Percentiles rank a stretch among this genome's conserved stretches.
Conservation (phyloP, 30 jellyfish, hydroid and myxozoan genomes). For the Pelagia noctiluca region DNA sequence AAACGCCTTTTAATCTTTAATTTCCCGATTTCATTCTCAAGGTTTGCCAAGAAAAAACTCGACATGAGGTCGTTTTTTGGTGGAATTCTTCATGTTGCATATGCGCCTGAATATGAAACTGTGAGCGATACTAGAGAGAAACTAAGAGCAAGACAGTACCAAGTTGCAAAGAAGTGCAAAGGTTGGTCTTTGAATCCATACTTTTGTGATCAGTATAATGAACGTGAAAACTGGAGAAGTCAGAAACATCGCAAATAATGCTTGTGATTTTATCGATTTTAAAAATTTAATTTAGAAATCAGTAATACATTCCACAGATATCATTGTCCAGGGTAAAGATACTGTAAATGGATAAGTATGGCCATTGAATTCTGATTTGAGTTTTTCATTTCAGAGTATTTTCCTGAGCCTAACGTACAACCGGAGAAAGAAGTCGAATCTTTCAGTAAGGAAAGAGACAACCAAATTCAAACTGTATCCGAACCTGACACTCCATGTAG, state of each 20-base stretch:
- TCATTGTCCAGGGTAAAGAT: too few relatives aligned
- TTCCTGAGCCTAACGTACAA: conserved; percentile 30
- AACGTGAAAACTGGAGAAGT: too few relatives aligned
- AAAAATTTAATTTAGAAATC: too few relatives aligned
- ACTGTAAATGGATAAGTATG: too few relatives aligned
- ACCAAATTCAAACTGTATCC: not conserved
- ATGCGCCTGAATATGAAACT: conserved; percentile 98
- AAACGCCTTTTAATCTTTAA: not conserved
- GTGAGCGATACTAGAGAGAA: conserved; percentile 84
- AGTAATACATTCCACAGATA: too few relatives aligned
- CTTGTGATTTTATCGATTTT: too few relatives aligned
- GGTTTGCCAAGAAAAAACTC: conserved; percentile 89
- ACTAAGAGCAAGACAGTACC: conserved; percentile 66
- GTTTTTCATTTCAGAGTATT: conserved; percentile 41
- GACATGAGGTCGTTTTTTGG: conserved; percentile 97
- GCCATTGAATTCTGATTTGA: too few relatives aligned
- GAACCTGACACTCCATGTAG: not conserved
- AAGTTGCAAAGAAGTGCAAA: conserved; percentile 73
- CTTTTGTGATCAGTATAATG: too few relatives aligned
- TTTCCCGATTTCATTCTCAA: conserved; percentile 6
- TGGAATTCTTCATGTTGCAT: conserved; percentile 88
- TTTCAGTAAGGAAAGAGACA: too few relatives aligned
- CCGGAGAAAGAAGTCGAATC: not conserved
- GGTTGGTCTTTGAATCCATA: conserved; percentile 43
- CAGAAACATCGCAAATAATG: too few relatives aligned